Evolutionary conservation across 2,888 invertebrate genomes (phyloP), one percentile per base, ranked within the genome.

Genomic region (Scaptomyza reducta): DNA sequence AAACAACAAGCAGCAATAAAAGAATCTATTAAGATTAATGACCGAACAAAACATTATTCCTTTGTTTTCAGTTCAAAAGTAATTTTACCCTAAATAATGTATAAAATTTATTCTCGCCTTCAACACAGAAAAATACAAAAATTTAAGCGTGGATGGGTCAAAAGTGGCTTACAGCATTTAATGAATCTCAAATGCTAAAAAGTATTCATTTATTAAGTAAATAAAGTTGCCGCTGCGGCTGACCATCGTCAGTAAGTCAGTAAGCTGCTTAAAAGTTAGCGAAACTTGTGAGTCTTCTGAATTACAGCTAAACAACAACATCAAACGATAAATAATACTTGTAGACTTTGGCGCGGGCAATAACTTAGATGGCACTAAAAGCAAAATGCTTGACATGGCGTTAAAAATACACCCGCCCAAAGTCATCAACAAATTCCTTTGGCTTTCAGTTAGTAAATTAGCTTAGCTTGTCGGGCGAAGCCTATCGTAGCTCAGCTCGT

Each of bases 21-120:
- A 74, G 53, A 86, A 70, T 77, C 84, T 74, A 84, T 87, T 47
- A 84, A 84, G 84, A 83, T 80, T 78, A 80, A 83, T 80, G 87
- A 54, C 33, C 13, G 53, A 44, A 64, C n/a, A 3, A 54, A 45
- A 64, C 41, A 50, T 58, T 35, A 70, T 31, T 51, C 57, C 51
- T 57, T 60, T 71, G 35, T 62, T 46, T 60, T 50, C 58, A 45
- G 57, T 56, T 73, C 40, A 25, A 65, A 69, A 69, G 46, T 55
- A 57, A 64, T 63, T 74, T 74, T n/a, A 27, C 42, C 50, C 29
- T 47, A 56, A 61, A 59, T 69, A 76, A 67, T 47, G 41, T 33
- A 63, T 3, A 38, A 3, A 3, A 66, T 75, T 59, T 60, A 54
- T 14, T 50, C 25, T 22, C 42, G 41, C 35, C 38, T 42, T 51